These are phyloP conservation scores for Elgonia sp. DNA, from an alignment of 2,888 invertebrate genomes.

Conservation along the genomic window DNA sequence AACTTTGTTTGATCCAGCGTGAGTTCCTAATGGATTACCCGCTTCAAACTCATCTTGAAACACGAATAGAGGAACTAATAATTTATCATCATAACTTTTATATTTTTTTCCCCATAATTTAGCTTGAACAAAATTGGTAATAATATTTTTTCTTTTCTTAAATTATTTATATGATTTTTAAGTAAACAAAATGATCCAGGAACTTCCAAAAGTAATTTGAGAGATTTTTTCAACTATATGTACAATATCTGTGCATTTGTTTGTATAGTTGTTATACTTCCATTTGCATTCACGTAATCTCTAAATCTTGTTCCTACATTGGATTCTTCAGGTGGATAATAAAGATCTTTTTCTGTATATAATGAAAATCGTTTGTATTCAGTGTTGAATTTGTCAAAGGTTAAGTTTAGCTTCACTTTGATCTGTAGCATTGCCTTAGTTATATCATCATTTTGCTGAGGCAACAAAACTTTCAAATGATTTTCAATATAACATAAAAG, in stretches of 20 bases:
- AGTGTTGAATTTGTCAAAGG: slow-evolving; percentile 51
- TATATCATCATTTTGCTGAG: not conserved
- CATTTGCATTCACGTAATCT: too few relatives aligned
- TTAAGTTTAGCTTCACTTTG: not conserved
- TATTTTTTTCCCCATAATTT: slow-evolving; percentile 43
- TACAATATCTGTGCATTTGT: too few relatives aligned
- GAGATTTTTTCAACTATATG: too few relatives aligned
- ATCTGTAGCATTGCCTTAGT: slow-evolving; percentile 17
- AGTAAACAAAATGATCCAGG: slow-evolving; percentile 42
- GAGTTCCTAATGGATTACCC: slow-evolving; percentile 27
- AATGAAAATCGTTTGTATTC: slow-evolving; percentile 59
- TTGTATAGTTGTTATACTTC: too few relatives aligned
- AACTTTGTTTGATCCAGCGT: slow-evolving; percentile 6
- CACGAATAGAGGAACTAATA: slow-evolving; percentile 50
- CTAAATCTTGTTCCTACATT: too few relatives aligned
- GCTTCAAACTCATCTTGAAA: slow-evolving; percentile 39
- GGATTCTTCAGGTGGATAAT: too few relatives aligned
- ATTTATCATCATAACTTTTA: slow-evolving; percentile 13
- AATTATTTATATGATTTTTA: slow-evolving; percentile 35
- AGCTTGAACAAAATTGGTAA: slow-evolving; percentile 46
- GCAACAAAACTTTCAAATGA: not conserved
- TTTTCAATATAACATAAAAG: slow-evolving; percentile 22
- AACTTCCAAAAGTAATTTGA: slow-evolving; percentile 25
- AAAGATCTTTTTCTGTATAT: slow-evolving; percentile 19
- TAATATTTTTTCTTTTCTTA: slow-evolving; percentile 42